phyloP scores from a whole-genome alignment of 2,888 invertebrate genomes.

The Drosophila sordidula region DNA sequence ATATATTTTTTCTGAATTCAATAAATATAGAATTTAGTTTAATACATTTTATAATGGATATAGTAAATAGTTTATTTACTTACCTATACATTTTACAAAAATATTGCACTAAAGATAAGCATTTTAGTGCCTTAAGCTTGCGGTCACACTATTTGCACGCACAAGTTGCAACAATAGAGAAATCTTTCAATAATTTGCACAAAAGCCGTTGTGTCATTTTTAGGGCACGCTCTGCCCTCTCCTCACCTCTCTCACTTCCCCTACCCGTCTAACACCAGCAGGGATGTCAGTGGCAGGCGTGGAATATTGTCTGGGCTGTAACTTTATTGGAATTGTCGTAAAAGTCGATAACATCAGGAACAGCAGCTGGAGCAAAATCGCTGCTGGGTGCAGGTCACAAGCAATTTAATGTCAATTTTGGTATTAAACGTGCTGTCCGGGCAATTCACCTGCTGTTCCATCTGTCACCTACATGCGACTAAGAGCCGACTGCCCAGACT shows the following conservation, averaged over 20 bases:
- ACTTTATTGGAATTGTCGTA: slow-evolving; percentile 81
- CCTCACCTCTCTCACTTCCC: neutral
- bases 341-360: slow-evolving; percentile 75
- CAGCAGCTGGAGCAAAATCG: slow-evolving; percentile 20
- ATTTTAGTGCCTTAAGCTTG: slow-evolving; percentile 1
- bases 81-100: too few relatives aligned
- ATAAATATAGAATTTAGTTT: too few relatives aligned
- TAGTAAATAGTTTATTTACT: too few relatives aligned
- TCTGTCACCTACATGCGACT: slow-evolving; percentile 40
- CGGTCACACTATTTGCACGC: slow-evolving; percentile 23
- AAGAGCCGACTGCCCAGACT: slow-evolving; percentile 23
- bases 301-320: slow-evolving; percentile 63
- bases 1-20: too few relatives aligned
- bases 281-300: slow-evolving; percentile 39
- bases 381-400: slow-evolving; percentile 69
- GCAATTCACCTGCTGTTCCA: slow-evolving; percentile 69
- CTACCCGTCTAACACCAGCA: neutral
- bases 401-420: slow-evolving; percentile 81
- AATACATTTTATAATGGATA: too few relatives aligned
- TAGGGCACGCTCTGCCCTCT: slow-evolving; percentile 22
- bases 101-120: neutral
- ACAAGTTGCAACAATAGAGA: slow-evolving; percentile 34
- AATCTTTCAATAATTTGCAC: slow-evolving; percentile 66
- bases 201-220: slow-evolving; percentile 60
- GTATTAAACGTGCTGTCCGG: slow-evolving; percentile 74